Evolutionary conservation across 2,113 vertebrate species (phyloP).

Genomic region (Meles meles): DNA sequence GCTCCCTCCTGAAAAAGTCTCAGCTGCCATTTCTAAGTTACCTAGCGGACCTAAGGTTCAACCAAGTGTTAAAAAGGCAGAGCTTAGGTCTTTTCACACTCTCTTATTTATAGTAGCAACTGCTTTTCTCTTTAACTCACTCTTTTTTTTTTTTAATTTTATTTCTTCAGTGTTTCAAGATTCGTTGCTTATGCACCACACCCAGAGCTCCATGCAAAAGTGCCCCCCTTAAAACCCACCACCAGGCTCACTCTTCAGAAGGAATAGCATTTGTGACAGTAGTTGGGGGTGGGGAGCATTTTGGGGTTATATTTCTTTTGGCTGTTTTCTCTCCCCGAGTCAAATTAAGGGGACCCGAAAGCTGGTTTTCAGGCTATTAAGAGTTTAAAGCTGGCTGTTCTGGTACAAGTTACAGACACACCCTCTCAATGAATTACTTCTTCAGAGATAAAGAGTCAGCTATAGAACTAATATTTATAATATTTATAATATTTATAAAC

Average conservation of each 20-base stretch:
- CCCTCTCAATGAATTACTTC: neutral
- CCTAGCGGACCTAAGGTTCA: neutral
- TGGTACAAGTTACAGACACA: neutral
- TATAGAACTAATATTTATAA: neutral
- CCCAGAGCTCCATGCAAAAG: no score
- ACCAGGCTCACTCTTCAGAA: neutral
- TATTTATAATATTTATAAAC: slow-evolving; percentile 32
- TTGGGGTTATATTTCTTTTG: neutral
- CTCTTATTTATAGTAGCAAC: neutral
- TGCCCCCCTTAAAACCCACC: no score
- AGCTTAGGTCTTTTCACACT: neutral
- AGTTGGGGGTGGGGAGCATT: neutral
- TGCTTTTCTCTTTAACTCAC: neutral
- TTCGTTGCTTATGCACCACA: no score
- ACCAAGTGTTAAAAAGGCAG: neutral
- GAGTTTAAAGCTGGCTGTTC: neutral
- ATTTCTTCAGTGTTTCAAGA: no score
- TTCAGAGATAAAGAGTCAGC: slow-evolving; percentile 8
- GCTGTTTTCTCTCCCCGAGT: neutral
- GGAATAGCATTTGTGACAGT: neutral
- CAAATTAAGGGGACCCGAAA: neutral
- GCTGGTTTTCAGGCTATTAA: neutral
- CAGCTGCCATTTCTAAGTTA: neutral
- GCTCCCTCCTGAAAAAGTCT: neutral
- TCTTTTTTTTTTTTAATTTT: no score